Evolutionary conservation across 2,888 invertebrate species (phyloP), one percentile per base, ranked within the genome.

Genomic region (Protonemura montana): DNA sequence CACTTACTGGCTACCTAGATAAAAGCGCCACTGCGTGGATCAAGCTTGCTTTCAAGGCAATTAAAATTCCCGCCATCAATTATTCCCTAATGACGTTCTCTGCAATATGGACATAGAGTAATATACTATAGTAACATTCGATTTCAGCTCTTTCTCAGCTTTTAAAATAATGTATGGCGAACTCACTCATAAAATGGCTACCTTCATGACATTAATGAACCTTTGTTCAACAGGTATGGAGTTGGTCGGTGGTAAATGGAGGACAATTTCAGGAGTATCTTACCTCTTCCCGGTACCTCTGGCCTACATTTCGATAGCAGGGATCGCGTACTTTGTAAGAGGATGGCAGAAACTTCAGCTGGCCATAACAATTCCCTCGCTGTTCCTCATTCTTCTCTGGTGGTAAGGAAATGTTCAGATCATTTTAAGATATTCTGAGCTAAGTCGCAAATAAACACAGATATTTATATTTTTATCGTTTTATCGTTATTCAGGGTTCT

Each of bases 201-300:
- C n/a, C n/a, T n/a, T n/a, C n/a, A n/a, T n/a, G n/a, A n/a, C n/a
- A n/a, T n/a, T n/a, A n/a, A n/a, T n/a, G n/a, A 80, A 28, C 2
- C 10, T 80, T 21, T 29, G 87, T 13, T 21, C 59, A 86, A 6
- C 87, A 91, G 94, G 95, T 76, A 95, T 96, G 89, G 96, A 96
- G 90, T 92, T 96, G 86, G 96, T 96, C 2, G 96, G 95, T 26
- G 96, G 96, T 0, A 94, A 95, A 89, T 96, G 96, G 96, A 93
- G 96, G 87, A 96, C 96, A 1, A 94, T 96, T 87, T 95, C 96
- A 0, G 96, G 96, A 86, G 95, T 96, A 87, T 95, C 95, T 89
- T 96, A 96, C 91, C 93, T 96, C 89, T 95, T 96, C 90, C 96
- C 96, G 87, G 93, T 96, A 87, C 96, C 96, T 25, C 90, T 96